Evolutionary conservation across 2,888 invertebrate species (phyloP).

Genomic region (Hipparchia sbordonii): DNA sequence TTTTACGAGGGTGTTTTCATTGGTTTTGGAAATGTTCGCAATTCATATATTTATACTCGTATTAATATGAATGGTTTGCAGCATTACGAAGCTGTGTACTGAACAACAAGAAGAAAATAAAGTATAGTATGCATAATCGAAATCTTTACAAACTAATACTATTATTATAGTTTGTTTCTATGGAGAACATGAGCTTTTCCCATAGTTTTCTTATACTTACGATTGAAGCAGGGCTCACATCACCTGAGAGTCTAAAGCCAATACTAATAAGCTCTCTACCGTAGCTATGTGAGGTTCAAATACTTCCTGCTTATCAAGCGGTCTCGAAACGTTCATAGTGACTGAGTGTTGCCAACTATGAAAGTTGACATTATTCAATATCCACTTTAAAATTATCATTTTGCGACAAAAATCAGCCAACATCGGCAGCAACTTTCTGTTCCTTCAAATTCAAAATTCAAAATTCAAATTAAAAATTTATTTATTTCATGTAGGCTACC

Average conservation of each 20-base stretch:
- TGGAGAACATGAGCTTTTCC: background rate
- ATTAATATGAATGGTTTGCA: constrained; percentile 23
- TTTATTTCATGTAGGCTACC: too few relatives aligned
- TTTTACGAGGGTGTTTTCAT: constrained; percentile 43
- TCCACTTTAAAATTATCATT: too few relatives aligned
- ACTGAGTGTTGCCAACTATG: too few relatives aligned
- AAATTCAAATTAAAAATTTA: too few relatives aligned
- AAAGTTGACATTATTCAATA: too few relatives aligned
- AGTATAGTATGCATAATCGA: background rate
- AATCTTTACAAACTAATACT: background rate
- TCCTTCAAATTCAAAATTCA: too few relatives aligned
- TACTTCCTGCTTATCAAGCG: background rate
- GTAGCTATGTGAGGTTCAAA: too few relatives aligned
- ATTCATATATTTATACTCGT: constrained; percentile 32
- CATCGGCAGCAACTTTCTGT: too few relatives aligned
- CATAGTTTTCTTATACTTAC: background rate
- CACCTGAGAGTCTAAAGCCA: too few relatives aligned
- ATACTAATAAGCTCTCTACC: too few relatives aligned
- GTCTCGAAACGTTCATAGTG: background rate
- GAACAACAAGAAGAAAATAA: constrained; percentile 17
- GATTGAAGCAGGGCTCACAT: background rate
- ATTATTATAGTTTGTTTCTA: background rate
- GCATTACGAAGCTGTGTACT: constrained; percentile 19
- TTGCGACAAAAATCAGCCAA: too few relatives aligned
- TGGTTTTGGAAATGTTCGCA: constrained; percentile 39